Evolutionary conservation across 1,140 invertebrate genomes (phyloP).

Genomic region (Brachionus angularis): DNA sequence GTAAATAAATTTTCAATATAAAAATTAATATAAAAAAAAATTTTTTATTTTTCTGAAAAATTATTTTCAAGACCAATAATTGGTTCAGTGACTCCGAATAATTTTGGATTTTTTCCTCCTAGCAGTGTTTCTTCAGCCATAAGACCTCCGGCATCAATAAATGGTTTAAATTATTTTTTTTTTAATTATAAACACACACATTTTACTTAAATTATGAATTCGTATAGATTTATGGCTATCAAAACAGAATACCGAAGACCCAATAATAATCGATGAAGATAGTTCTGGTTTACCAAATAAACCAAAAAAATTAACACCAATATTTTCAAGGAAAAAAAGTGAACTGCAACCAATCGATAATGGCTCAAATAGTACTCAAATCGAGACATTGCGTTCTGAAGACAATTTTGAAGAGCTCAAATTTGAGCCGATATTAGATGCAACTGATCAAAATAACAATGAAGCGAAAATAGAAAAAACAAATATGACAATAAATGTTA

Average conservation of each 20-base stretch:
- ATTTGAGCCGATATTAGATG: background rate
- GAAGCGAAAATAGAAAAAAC: no score
- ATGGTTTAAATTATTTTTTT: no score
- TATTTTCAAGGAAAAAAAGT: constrained; percentile 9
- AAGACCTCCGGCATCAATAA: background rate
- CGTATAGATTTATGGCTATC: constrained; percentile 11
- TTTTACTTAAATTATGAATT: no score
- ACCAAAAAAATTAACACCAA: constrained; percentile 24
- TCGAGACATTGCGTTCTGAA: no score
- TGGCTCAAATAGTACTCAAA: no score
- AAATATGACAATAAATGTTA: no score
- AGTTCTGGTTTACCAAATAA: background rate
- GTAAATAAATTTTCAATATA: no score
- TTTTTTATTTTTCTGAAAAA: no score
- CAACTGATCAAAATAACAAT: no score
- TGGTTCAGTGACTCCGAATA: constrained; percentile 5
- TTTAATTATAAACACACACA: no score
- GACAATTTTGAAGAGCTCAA: background rate
- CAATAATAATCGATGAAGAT: background rate
- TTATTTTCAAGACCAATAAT: constrained; percentile 1
- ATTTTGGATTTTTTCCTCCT: background rate
- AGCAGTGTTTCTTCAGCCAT: background rate
- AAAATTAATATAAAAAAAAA: no score
- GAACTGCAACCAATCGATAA: no score
- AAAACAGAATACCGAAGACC: background rate